Conservation (phyloP, 2,888 invertebrate genomes). For the Cyclophora albipunctata region DNA sequence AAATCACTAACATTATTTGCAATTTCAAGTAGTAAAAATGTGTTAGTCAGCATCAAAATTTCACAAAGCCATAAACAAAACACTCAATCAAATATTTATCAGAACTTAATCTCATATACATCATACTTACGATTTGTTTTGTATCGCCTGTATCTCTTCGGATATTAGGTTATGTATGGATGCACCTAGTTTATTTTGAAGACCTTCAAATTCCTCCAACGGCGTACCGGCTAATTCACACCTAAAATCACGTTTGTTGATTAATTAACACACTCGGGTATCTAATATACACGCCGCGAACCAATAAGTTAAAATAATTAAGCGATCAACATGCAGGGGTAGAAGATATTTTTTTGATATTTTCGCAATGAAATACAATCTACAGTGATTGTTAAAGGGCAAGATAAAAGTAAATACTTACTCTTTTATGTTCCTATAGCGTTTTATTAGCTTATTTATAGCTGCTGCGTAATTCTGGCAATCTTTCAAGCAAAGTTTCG, state of each 20-base stretch:
- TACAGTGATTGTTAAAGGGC: neutral
- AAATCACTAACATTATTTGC: too few species aligned
- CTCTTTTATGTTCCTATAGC: constrained; percentile 66
- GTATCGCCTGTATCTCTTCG: constrained; percentile 55
- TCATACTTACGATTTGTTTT: constrained; percentile 55
- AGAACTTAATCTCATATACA: too few species aligned
- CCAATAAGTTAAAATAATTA: neutral
- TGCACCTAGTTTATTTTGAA: constrained; percentile 55
- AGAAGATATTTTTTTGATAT: neutral
- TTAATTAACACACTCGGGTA: too few species aligned
- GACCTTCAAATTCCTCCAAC: constrained; percentile 54
- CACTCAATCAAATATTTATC: too few species aligned
- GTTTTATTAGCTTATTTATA: constrained; percentile 70
- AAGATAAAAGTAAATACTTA: constrained; percentile 37
- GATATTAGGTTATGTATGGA: constrained; percentile 56
- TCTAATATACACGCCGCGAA: too few species aligned
- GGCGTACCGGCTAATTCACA: constrained; percentile 56
- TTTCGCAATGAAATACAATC: neutral
- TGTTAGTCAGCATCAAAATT: too few species aligned
- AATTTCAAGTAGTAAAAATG: too few species aligned
- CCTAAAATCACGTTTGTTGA: constrained; percentile 36
- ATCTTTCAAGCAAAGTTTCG: constrained; percentile 65
- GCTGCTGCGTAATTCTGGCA: constrained; percentile 65
- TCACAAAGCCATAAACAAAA: too few species aligned
- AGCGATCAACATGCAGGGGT: constrained; percentile 1